A percentile compares a stretch with the other conserved stretches of the same genome.
Evolutionary conservation across 2,113 vertebrate genomes (phyloP).

Genomic region (Psilopsiagon aymara): DNA sequence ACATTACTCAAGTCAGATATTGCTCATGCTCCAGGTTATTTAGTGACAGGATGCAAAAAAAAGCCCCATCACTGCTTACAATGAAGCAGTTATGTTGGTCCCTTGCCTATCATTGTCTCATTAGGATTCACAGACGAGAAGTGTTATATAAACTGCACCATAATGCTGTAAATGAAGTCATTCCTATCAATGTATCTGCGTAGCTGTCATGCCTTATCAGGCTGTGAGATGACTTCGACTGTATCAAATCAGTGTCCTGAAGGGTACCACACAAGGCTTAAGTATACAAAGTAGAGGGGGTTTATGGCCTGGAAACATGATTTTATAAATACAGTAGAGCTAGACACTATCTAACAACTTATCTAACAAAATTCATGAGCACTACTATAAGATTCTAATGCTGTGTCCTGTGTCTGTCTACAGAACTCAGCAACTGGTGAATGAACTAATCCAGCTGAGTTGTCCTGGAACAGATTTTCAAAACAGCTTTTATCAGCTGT

Average conservation of each 20-base stretch:
- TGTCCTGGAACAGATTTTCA: neutral
- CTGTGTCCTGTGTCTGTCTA: neutral
- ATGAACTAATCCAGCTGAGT: neutral
- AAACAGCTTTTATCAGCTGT: constrained; percentile 28
- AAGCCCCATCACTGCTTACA: neutral
- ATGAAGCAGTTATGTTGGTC: neutral
- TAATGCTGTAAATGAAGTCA: accelerated
- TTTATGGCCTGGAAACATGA: neutral
- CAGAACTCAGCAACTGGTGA: neutral
- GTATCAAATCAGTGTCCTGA: neutral
- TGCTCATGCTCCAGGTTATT: neutral
- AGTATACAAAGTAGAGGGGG: neutral
- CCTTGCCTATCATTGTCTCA: neutral
- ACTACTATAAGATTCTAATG: neutral
- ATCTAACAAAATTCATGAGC: neutral
- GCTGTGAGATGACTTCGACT: neutral
- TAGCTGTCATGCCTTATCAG: neutral
- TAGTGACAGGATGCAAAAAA: neutral
- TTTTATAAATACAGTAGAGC: neutral
- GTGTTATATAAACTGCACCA: neutral
- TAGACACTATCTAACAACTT: neutral
- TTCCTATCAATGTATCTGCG: neutral
- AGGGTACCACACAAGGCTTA: neutral
- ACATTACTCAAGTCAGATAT: neutral
- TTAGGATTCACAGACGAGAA: neutral